Conservation (phyloP, 1,140 invertebrate species). For the Dysdera silvatica region DNA sequence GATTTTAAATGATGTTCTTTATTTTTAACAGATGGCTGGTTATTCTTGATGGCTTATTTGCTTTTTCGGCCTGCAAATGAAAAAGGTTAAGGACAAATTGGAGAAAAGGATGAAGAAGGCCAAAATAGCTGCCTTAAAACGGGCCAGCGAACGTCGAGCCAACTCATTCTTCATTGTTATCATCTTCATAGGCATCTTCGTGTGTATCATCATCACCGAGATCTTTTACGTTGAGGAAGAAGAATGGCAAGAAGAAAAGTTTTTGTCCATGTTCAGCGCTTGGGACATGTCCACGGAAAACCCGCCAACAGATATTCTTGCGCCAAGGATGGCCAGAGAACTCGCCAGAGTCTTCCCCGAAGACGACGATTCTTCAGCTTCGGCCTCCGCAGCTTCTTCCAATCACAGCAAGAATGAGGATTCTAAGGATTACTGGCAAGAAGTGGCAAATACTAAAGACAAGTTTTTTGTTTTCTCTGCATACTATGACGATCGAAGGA, state of each 20-base stretch:
- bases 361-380: slow-evolving; percentile 18
- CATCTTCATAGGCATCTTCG: slow-evolving; percentile 80
- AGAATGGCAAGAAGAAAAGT: slow-evolving; percentile 23
- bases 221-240: slow-evolving; percentile 60
- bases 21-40: too few species aligned
- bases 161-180: slow-evolving; percentile 80
- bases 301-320: slow-evolving; percentile 21
- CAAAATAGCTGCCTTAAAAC: slow-evolving; percentile 20
- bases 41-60: too few species aligned
- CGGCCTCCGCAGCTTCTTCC: neutral
- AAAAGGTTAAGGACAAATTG: too few species aligned
- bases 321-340: slow-evolving; percentile 30
- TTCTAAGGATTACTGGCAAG: slow-evolving; percentile 41
- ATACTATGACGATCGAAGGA: slow-evolving; percentile 61
- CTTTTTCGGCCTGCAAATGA: too few species aligned
- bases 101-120: too few species aligned
- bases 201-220: slow-evolving; percentile 72
- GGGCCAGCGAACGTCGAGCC: slow-evolving; percentile 58
- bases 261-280: slow-evolving; percentile 22
- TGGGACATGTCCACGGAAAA: neutral
- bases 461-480: slow-evolving; percentile 89
- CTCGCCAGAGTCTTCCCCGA: slow-evolving; percentile 26
- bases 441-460: slow-evolving; percentile 41
- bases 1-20: too few species aligned
- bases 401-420: neutral